Conservation (phyloP, 2,113 vertebrate species). For the Aix galericulata region DNA sequence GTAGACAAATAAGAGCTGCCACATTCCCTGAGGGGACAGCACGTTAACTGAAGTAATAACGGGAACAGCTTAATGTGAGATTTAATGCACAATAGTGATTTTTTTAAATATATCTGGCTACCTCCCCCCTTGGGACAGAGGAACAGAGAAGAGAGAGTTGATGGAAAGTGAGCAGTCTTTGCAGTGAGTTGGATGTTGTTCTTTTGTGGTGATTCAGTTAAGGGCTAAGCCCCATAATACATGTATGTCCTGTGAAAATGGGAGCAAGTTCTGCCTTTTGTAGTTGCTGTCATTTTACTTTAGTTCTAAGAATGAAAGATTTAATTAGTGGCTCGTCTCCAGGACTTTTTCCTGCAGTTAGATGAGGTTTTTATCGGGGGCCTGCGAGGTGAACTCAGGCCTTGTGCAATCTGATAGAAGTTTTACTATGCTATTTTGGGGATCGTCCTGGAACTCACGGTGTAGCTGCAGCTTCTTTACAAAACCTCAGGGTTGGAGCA, state of each 20-base stretch:
- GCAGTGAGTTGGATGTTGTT: background rate
- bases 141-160: background rate
- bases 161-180: background rate
- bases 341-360: background rate
- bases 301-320: background rate
- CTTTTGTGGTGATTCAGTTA: background rate
- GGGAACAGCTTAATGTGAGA: background rate
- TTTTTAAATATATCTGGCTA: background rate
- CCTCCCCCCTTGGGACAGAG: background rate
- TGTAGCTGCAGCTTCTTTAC: background rate
- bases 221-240: background rate
- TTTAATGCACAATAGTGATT: background rate
- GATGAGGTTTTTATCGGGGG: background rate
- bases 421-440: background rate
- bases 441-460: rapidly evolving
- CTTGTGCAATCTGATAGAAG: background rate
- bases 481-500: background rate
- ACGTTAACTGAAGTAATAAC: background rate
- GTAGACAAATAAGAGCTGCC: slow-evolving; percentile 60
- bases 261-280: background rate
- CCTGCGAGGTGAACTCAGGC: background rate
- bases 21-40: slow-evolving; percentile 15
- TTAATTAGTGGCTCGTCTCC: slow-evolving; percentile 27
- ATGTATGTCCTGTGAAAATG: background rate
- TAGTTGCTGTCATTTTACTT: background rate